Conservation (phyloP, 2,797 vertebrate species). For the Labeo calbasu region DNA sequence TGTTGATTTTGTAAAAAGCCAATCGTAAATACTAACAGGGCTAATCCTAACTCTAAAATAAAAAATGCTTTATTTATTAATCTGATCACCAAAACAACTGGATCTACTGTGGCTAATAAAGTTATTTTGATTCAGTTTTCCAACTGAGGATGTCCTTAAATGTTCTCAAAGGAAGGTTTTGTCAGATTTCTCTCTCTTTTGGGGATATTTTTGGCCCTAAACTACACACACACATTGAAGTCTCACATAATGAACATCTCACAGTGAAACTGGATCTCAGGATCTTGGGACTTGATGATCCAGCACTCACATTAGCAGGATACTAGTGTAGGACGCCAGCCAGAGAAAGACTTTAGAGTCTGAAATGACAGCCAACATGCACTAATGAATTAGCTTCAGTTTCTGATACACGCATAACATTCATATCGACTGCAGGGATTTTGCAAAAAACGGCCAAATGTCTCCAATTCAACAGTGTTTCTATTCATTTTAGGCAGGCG, state of each 20-base stretch:
- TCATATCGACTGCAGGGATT: constrained; percentile 12
- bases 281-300: constrained; percentile 19
- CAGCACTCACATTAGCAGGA: constrained; percentile 15
- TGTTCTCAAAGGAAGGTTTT: constrained; percentile 3
- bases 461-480: constrained; percentile 30
- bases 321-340: constrained; percentile 1
- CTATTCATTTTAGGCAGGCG: constrained; percentile 23
- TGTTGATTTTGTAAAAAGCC: neutral
- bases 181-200: constrained; percentile 6
- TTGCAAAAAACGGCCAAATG: constrained; percentile 13
- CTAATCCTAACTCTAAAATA: neutral
- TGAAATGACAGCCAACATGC: constrained; percentile 22
- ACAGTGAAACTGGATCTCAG: neutral
- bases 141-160: neutral
- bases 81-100: neutral
- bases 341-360: constrained; percentile 18
- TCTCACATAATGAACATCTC: constrained; percentile 17
- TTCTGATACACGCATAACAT: constrained; percentile 22
- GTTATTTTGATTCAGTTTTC: constrained; percentile 18
- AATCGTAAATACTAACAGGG: neutral
- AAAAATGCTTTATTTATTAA: neutral
- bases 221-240: constrained; percentile 4
- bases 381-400: constrained; percentile 26
- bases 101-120: neutral
- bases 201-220: neutral